phyloP scores from a whole-genome alignment of 2,888 invertebrate genomes.

The Busseola fusca region DNA sequence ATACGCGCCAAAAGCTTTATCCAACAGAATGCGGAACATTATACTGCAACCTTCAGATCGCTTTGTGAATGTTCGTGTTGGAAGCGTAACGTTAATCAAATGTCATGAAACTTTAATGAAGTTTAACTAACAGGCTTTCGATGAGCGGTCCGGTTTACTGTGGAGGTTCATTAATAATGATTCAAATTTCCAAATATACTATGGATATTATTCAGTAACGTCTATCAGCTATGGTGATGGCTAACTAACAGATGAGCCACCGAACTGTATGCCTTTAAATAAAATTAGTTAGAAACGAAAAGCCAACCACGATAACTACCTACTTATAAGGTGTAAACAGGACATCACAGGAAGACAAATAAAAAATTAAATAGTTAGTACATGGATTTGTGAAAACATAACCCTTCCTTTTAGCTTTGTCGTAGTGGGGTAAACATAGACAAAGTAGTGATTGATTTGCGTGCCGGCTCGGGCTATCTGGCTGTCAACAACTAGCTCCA shows the following conservation, averaged over 20 bases:
- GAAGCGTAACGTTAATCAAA: constrained; percentile 2
- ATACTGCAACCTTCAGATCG: background rate
- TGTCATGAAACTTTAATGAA: constrained; percentile 1
- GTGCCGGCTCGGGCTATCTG: background rate
- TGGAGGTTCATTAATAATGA: background rate
- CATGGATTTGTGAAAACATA: background rate
- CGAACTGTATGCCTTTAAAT: background rate
- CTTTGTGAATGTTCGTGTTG: constrained; percentile 6
- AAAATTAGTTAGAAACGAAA: background rate
- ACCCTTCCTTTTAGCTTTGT: background rate
- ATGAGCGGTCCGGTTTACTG: background rate
- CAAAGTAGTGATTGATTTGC: background rate
- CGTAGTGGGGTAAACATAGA: background rate
- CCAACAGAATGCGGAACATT: background rate
- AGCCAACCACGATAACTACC: background rate
- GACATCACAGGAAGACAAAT: background rate
- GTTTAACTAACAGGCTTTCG: background rate
- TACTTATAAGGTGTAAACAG: background rate
- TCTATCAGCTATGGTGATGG: background rate
- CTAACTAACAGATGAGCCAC: background rate
- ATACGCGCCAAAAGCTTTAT: background rate
- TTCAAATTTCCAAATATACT: background rate
- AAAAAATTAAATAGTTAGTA: too few species aligned
- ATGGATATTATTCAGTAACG: background rate
- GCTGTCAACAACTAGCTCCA: background rate